Evolutionary conservation across 1,140 invertebrate genomes (phyloP).

Genomic region (Spodoptera frugiperda): DNA sequence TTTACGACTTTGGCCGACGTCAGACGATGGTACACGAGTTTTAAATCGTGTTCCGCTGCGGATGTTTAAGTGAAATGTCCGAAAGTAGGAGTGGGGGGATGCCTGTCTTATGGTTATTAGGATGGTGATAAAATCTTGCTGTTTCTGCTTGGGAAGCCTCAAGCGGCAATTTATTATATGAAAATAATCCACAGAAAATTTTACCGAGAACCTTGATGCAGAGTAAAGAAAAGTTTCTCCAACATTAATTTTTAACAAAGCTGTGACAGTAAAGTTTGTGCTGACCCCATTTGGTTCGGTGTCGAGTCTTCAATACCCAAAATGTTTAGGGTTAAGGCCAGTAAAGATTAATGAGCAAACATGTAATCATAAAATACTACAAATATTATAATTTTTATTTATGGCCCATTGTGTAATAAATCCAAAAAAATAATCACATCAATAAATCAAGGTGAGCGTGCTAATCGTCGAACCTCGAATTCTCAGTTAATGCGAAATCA

Average conservation of each 20-base stretch:
- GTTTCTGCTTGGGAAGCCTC: background rate
- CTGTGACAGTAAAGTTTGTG: background rate
- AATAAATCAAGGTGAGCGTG: conserved; percentile 52
- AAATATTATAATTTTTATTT: conserved; percentile 41
- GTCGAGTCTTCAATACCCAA: background rate
- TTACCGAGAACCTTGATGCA: too few species aligned
- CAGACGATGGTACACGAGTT: conserved; percentile 44
- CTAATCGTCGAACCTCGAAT: conserved; percentile 47
- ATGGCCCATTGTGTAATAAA: conserved; percentile 32
- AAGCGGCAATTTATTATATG: background rate
- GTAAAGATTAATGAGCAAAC: conserved; percentile 8
- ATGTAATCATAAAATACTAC: conserved; percentile 20
- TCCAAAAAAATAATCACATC: conserved; percentile 36
- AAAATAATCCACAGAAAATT: too few species aligned
- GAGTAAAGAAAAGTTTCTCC: too few species aligned
- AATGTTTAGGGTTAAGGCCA: conserved; percentile 1
- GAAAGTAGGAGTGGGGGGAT: background rate
- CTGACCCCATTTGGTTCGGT: background rate
- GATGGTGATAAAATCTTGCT: conserved; percentile 26
- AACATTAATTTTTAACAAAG: too few species aligned
- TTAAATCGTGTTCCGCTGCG: conserved; percentile 45
- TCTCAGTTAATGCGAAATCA: conserved; percentile 44
- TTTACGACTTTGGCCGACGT: conserved; percentile 51
- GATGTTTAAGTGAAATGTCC: conserved; percentile 44
- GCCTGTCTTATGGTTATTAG: conserved; percentile 27